Evolutionary conservation across 2,797 vertebrate species (phyloP).

Genomic region (Cryptoblepharus egeriae): DNA sequence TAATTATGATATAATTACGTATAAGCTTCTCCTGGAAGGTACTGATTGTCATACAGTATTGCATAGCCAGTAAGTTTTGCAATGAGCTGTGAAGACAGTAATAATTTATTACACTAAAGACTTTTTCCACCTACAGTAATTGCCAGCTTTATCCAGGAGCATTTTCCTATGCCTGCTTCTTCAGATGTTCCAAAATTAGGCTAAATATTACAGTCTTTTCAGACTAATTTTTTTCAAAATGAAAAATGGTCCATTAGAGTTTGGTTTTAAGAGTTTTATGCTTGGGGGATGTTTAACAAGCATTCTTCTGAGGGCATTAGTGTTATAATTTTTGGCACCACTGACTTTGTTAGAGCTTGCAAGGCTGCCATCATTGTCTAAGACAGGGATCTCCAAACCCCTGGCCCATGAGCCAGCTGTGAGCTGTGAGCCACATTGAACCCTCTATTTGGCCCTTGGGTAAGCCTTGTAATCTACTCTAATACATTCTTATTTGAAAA

Average conservation of each 20-base stretch:
- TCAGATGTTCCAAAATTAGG: neutral
- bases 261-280: neutral
- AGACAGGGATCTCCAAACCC: too few species aligned
- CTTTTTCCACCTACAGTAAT: too few species aligned
- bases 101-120: slow-evolving; percentile 5
- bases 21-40: slow-evolving; percentile 14
- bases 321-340: neutral
- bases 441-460: too few species aligned
- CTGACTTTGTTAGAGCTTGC: neutral
- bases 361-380: neutral
- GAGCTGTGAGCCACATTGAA: too few species aligned
- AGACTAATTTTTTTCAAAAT: neutral
- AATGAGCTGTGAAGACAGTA: neutral
- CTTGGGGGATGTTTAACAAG: neutral
- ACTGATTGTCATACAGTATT: neutral
- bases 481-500: too few species aligned
- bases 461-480: too few species aligned
- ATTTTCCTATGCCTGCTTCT: neutral
- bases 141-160: neutral
- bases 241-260: neutral
- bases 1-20: slow-evolving; percentile 18
- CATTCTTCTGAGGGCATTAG: neutral
- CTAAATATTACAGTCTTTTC: neutral
- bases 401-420: too few species aligned
- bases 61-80: slow-evolving; percentile 8